phyloP scores from a whole-genome alignment of 2,888 invertebrate genomes.

The Zygogramma bicolorata region DNA sequence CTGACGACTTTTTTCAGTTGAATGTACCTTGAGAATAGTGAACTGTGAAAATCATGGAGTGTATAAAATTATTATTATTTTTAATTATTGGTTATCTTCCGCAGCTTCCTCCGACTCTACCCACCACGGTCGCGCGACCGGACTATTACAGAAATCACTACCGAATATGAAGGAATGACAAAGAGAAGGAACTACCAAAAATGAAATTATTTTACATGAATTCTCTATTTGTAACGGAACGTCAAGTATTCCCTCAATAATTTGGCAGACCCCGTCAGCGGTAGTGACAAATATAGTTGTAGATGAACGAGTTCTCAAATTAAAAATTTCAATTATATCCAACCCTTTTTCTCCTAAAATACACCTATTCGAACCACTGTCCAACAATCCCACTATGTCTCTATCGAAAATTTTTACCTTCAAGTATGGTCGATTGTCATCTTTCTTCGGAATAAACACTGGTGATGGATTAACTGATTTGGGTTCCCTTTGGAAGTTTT shows the following conservation, averaged over 20 bases:
- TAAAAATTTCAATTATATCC: no score
- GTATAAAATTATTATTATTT: slow-evolving; percentile 20
- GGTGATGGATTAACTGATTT: neutral
- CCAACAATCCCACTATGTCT: slow-evolving; percentile 9
- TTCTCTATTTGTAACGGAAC: slow-evolving; percentile 2
- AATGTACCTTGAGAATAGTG: no score
- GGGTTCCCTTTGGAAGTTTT: neutral
- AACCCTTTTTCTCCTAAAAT: slow-evolving; percentile 12
- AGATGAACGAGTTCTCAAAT: neutral
- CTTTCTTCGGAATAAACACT: neutral
- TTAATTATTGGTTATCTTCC: no score
- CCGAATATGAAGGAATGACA: slow-evolving; percentile 20
- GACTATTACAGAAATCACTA: slow-evolving; percentile 26
- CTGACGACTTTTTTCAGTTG: no score
- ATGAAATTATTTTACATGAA: slow-evolving; percentile 6
- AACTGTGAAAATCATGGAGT: no score
- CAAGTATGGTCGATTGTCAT: slow-evolving; percentile 22
- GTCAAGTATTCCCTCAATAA: slow-evolving; percentile 14
- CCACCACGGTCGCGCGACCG: no score
- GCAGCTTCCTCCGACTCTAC: no score
- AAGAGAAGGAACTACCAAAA: slow-evolving; percentile 17
- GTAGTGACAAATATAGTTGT: slow-evolving; percentile 20
- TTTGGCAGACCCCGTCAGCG: slow-evolving; percentile 18
- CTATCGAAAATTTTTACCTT: slow-evolving; percentile 17
- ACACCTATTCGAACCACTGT: slow-evolving; percentile 18